A percentile compares a stretch with the other conserved stretches of the same genome.
phyloP scores from a whole-genome alignment of 2,888 invertebrate species.

The Lasiommata megera region DNA sequence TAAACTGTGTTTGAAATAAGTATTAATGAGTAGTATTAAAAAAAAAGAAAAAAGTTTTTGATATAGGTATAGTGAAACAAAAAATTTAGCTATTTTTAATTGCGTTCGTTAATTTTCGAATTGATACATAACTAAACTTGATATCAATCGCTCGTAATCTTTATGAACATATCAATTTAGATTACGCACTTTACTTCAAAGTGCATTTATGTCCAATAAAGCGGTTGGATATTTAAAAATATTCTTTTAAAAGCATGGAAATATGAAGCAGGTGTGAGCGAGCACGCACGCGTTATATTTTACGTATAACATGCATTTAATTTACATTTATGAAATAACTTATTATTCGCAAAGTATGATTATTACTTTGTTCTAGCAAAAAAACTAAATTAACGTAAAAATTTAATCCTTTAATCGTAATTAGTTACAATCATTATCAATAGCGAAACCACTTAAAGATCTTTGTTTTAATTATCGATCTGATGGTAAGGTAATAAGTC shows the following conservation, averaged over 20 bases:
- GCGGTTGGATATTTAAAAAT: constrained; percentile 12
- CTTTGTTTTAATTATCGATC: too few relatives aligned
- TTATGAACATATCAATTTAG: not conserved
- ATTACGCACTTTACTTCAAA: not conserved
- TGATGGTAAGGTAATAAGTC: too few relatives aligned
- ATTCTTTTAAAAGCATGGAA: constrained; percentile 25
- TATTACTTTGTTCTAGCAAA: not conserved
- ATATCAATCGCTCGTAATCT: not conserved
- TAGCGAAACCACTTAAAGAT: too few relatives aligned
- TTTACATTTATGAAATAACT: constrained; percentile 27
- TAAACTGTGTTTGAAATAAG: too few relatives aligned
- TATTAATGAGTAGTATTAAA: too few relatives aligned
- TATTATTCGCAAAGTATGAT: not conserved
- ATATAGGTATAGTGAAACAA: too few relatives aligned
- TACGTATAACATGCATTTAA: constrained; percentile 21
- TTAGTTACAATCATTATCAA: not conserved
- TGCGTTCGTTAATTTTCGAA: too few relatives aligned
- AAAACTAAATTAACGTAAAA: constrained; percentile 11
- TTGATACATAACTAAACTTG: not conserved
- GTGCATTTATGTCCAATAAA: constrained; percentile 11
- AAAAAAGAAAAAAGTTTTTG: too few relatives aligned
- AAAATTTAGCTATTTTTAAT: too few relatives aligned
- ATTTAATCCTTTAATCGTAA: not conserved
- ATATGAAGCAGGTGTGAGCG: constrained; percentile 28
- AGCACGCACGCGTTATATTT: constrained; percentile 28